Evolutionary conservation across 2,888 invertebrate species (phyloP).

Genomic region (Synergus gifuensis): DNA sequence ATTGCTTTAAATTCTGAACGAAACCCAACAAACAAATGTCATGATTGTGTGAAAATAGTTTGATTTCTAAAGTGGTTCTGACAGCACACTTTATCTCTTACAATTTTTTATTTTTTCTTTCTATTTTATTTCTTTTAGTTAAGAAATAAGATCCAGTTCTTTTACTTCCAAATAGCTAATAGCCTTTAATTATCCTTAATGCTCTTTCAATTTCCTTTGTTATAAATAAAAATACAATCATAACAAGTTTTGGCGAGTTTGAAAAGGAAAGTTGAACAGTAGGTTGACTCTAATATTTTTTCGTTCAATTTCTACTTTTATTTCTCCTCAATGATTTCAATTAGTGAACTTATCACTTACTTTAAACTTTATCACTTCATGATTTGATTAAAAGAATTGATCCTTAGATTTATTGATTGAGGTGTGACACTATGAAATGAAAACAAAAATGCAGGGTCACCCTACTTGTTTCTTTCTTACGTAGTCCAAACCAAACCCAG

Average conservation of each 20-base stretch:
- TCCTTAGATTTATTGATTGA: background rate
- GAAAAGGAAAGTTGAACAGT: background rate
- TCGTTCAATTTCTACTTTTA: background rate
- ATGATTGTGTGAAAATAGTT: conserved; percentile 14
- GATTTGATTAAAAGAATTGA: background rate
- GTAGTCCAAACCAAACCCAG: background rate
- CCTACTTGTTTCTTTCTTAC: background rate
- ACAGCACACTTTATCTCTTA: background rate
- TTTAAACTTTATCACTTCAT: no score
- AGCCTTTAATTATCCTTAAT: background rate
- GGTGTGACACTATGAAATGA: background rate
- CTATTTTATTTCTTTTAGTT: background rate
- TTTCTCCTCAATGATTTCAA: no score
- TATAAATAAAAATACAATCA: background rate
- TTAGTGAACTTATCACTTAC: no score
- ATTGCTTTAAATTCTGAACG: background rate
- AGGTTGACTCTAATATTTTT: background rate
- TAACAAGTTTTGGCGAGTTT: background rate
- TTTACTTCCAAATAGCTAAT: background rate
- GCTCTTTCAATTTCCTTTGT: background rate
- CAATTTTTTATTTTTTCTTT: background rate
- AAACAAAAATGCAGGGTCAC: background rate
- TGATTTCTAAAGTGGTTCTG: background rate
- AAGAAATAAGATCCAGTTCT: background rate
- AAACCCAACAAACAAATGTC: conserved; percentile 1